A percentile compares a stretch with the other conserved stretches of the same genome.
phyloP scores from a whole-genome alignment of 37 sponge, comb jelly and placozoan species.

The Hexactinellida sp. region DNA sequence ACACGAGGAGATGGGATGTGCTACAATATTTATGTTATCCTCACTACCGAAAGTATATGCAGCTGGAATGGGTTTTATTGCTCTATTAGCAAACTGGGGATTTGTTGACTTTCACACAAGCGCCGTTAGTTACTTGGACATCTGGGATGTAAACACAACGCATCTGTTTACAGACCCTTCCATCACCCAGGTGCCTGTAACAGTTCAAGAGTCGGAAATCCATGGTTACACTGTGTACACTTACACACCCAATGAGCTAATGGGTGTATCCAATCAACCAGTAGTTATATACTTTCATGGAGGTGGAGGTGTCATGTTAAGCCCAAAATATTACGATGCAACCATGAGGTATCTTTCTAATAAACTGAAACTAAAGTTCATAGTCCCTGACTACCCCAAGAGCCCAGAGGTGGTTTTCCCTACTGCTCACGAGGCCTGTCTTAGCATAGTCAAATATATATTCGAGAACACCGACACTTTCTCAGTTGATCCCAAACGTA shows the following conservation, averaged over 20 bases:
- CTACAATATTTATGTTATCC: not conserved
- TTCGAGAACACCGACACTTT: not conserved
- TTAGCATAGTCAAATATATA: not conserved
- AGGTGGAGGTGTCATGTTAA: not conserved
- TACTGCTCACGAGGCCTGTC: not conserved
- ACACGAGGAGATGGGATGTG: not conserved
- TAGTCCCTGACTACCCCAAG: not conserved
- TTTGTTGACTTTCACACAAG: not conserved
- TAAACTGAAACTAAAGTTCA: not conserved
- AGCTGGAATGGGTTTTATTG: not conserved
- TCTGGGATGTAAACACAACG: not conserved
- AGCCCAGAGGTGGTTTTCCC: slow-evolving; percentile 7
- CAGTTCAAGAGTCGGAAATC: not conserved
- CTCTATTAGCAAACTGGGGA: not conserved
- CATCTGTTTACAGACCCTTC: not conserved
- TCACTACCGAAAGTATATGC: not conserved
- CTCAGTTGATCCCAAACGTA: not conserved
- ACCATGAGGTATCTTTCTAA: not conserved
- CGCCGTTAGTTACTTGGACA: not conserved
- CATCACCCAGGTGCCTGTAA: not conserved
- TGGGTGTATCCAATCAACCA: not conserved
- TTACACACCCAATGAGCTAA: not conserved
- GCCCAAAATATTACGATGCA: not conserved
- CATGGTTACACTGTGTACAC: not conserved
- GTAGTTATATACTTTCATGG: not conserved